Evolutionary conservation across 2,797 vertebrate species (phyloP), one percentile per base, ranked within the genome.

Genomic region (Diplodus puntazzo): DNA sequence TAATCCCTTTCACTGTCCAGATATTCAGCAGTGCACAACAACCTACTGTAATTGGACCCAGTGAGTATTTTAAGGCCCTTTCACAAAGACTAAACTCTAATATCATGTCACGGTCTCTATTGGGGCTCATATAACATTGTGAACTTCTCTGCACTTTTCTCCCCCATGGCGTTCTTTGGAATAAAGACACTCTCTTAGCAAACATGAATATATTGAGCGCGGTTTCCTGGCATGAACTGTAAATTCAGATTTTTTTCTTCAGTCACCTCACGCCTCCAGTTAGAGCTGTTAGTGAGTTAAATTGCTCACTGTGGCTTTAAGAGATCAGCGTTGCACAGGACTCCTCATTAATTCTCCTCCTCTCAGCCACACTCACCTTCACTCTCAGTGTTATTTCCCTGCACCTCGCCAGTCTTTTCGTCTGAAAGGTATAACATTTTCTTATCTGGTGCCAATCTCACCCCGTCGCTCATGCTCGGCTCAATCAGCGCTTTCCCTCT

Each of bases 31-130:
- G 21, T 17, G 0, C 49, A 30, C 16, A 77, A 25, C 27, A 34
- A 25, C 9, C 53, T 34, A 69, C 34, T 69, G 11, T 83, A 81
- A 80, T 87, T 83, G 58, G 77, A 82, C 45, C 53, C 46, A 71
- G 17, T 49, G 49, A 77, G 39, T 20, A 68, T 45, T 46, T n/a
- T 25, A 11, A 54, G 46, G 39, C 27, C 46, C 16, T 39, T 39
- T 39, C 11, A 39, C 34, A 42, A 66, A 74, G 14, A 53, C 2
- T 18, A 71, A 72, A 63, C 20, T 39, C 18, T 20, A 52, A 73
- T 43, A 18, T 39, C 20, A 4, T 25, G 60, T 50, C 21, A 17
- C 50, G 1, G 45, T 54, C 55, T 55, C 39, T 60, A 16, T 11
- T 30, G 34, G 21, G 46, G 45, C 27, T 21, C 65, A 23, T 14